A percentile compares a stretch with the other conserved stretches of the same genome.
These are phyloP conservation scores for Miltochrista miniata DNA, from an alignment of 2,888 invertebrate species.

Conservation along the genomic window DNA sequence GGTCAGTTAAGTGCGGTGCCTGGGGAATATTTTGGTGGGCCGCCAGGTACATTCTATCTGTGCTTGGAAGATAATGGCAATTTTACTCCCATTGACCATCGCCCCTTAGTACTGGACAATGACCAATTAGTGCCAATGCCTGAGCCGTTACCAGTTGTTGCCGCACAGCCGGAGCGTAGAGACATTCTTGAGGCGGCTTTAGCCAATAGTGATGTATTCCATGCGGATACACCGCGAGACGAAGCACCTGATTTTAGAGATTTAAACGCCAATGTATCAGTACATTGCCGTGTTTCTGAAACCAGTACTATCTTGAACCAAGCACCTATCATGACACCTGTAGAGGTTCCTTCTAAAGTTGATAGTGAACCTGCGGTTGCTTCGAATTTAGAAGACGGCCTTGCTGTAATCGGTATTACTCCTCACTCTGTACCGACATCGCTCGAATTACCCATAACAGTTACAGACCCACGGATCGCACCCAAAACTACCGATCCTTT, in stretches of 20 bases:
- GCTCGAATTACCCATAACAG: constrained; percentile 89
- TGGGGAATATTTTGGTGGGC: constrained; percentile 88
- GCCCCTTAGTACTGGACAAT: constrained; percentile 82
- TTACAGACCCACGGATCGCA: constrained; percentile 89
- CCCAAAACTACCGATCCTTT: constrained; percentile 76
- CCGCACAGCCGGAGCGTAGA: constrained; percentile 78
- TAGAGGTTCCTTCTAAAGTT: constrained; percentile 87
- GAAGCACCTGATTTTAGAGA: constrained; percentile 85
- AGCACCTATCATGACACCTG: constrained; percentile 93
- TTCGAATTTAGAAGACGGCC: constrained; percentile 79
- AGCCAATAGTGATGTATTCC: constrained; percentile 89
- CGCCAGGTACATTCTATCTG: constrained; percentile 88
- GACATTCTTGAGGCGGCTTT: constrained; percentile 90
- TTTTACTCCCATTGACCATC: constrained; percentile 88
- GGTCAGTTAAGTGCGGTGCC: constrained; percentile 88
- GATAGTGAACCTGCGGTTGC: constrained; percentile 57
- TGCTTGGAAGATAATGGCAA: constrained; percentile 89
- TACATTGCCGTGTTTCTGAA: constrained; percentile 87
- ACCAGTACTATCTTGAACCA: constrained; percentile 90
- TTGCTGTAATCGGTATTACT: constrained; percentile 84
- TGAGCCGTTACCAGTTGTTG: constrained; percentile 54
- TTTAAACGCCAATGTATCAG: constrained; percentile 81
- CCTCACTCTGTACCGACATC: constrained; percentile 86
- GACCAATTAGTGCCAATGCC: constrained; percentile 77
- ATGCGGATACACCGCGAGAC: constrained; percentile 76